Conservation (phyloP, 2,113 vertebrate species). For the Dipodomys ordii region DNA sequence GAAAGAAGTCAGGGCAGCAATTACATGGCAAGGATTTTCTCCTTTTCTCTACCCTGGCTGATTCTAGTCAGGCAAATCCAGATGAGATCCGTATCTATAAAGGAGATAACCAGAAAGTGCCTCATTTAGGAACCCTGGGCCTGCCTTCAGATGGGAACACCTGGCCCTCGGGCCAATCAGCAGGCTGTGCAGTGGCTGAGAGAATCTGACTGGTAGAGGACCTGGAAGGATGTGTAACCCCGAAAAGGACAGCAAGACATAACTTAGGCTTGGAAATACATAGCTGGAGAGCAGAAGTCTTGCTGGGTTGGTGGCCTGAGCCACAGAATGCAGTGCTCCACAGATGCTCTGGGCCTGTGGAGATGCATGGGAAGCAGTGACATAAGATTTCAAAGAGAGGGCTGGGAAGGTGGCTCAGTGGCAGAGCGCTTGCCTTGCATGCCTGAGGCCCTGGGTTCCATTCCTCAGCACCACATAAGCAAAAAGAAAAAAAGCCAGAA, state of each 20-base stretch:
- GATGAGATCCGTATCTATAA: not conserved
- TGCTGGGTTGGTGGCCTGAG: not conserved
- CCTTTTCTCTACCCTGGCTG: not conserved
- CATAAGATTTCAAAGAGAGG: not conserved
- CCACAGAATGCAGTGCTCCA: no score
- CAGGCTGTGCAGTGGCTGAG: not conserved
- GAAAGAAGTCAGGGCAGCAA: slow-evolving; percentile 1
- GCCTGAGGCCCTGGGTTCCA: no score
- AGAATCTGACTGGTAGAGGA: not conserved
- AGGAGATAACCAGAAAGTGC: not conserved
- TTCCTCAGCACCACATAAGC: no score
- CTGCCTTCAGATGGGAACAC: not conserved
- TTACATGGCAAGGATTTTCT: not conserved
- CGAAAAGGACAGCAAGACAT: not conserved
- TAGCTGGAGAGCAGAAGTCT: not conserved
- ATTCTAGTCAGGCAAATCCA: not conserved
- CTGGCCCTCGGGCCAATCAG: not conserved
- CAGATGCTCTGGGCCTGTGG: not conserved
- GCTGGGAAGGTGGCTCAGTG: not conserved
- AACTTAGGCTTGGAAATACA: not conserved
- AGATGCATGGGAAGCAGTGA: not conserved
- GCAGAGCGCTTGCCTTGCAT: no score
- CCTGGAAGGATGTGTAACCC: not conserved
- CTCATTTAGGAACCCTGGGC: no score
- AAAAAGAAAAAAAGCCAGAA: no score